A percentile compares a stretch with the other conserved stretches of the same genome.
Conservation (phyloP, 2,888 invertebrate species). For the Loripinus fragilis region DNA sequence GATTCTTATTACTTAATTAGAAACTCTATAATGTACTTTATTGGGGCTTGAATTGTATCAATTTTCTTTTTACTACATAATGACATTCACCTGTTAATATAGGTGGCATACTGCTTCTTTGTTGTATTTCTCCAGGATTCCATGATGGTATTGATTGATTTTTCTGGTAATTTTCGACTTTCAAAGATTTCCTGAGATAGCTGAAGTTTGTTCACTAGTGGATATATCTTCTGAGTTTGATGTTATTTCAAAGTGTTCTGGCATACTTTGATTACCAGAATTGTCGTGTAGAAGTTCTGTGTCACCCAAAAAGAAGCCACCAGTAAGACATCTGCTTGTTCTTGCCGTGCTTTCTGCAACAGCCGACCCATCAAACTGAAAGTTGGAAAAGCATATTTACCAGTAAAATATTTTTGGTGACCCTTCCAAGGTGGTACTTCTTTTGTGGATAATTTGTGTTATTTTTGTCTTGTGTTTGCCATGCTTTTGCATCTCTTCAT, state of each 20-base stretch:
- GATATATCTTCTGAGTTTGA: not conserved
- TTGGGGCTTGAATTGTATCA: constrained; percentile 32
- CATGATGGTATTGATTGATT: constrained; percentile 34
- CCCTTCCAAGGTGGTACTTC: no score
- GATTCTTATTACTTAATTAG: constrained; percentile 28
- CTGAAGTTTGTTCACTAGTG: constrained; percentile 27
- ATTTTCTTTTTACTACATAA: constrained; percentile 34
- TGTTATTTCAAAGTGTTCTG: constrained; percentile 5
- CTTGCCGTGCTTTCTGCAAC: constrained; percentile 17
- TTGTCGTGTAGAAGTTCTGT: constrained; percentile 28
- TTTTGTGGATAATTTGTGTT: no score
- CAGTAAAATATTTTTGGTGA: no score
- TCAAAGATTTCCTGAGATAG: constrained; percentile 38
- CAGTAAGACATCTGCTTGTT: constrained; percentile 30
- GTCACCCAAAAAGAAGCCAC: constrained; percentile 42
- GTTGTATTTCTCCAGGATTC: constrained; percentile 38
- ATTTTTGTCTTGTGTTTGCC: no score
- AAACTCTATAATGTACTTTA: constrained; percentile 36
- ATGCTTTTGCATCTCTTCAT: no score
- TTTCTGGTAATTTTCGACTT: constrained; percentile 29
- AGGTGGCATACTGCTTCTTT: constrained; percentile 38
- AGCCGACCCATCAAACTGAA: not conserved
- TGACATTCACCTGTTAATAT: constrained; percentile 39
- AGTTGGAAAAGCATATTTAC: constrained; percentile 24
- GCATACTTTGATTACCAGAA: constrained; percentile 24